Evolutionary conservation across 2,113 vertebrate species (phyloP), one percentile per base, ranked within the genome.

Genomic region (Campylorhamphus procurvoides): DNA sequence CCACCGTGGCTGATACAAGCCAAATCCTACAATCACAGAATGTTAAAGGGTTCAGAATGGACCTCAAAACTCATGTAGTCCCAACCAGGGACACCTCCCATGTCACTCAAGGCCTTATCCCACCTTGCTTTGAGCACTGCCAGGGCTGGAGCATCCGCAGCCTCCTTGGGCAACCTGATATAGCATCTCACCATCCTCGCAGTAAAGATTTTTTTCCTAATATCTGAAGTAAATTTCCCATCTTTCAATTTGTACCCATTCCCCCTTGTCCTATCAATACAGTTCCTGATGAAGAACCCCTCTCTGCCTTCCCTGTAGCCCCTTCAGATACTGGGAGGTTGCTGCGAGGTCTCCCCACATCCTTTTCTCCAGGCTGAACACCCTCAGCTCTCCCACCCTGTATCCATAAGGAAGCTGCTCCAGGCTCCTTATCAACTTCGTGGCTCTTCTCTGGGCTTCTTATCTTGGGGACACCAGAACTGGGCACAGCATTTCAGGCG

Each of bases 121-220:
- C 33, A 1, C 14, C 37, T 1, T 37, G 50, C 27, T 12, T 28
- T 7, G 52, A 2, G 13, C 67, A 6, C 7, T 28, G 8, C 67
- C 44, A 44, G 59, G 33, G 12, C 28, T 17, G 58, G 19, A 16
- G 58, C 66, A 56, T 50, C 40, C 49, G 4, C 52, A 50, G 35
- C 27, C 33, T 3, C 27, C 37, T 52, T 0, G 14, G 68, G 10
- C 14, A 66, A 0, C 14, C 28, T 37, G 16, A 37, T 24, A 16
- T 35, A 37, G 24, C 7, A 35, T 11, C 24, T 60, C 58, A 60
- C n/a, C 24, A 37, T 24, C 22, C 35, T 37, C 35, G 37, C 5
- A 17, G n/a, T 24, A 25, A 60, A 60, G 15, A 25, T 37, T 53
- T 28, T 10, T 14, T 35, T 35, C 9, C 59, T 60, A 60, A 39